Base-by-base conservation (phyloP, 1,140 invertebrate species). In the Brachionus manjavacas region DNA sequence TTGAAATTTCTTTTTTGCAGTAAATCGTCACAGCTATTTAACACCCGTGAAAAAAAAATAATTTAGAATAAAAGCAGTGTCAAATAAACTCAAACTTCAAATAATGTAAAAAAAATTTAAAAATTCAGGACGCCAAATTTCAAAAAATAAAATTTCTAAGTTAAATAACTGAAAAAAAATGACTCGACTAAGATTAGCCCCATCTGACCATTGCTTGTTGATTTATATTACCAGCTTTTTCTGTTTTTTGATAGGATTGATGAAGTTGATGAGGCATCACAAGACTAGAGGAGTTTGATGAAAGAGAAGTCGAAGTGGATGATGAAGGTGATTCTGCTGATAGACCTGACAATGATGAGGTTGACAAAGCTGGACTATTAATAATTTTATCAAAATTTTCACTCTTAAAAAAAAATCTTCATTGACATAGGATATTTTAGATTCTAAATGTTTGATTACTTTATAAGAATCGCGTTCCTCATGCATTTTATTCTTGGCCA, bases 81-180 rank as follows among this genome's bases (percentile, higher is more conserved):
- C 52, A 55, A 23, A 55, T 55, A 55, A 49, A n/a, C 43, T 52
- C 46, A 11, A 70, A 41, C n/a, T 35, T 41, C 8, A 16, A 6
- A 41, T 41, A 72, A 23, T 23, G 41, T 35, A 20, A n/a, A 41
- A 72, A 39, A 72, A 39, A 31, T 2, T 35, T 23, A 72, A 39
- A 72, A 72, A 72, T 41, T 41, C 68, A 72, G 68, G 68, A 72
- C 68, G 68, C 68, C 31, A 72, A 72, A 43, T n/a, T 72, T 72
- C 16, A 41, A 20, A 72, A 31, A 23, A 31, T 31, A 68, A 68
- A 28, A 14, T 39, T 12, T 68, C 31, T 68, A 68, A 68, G 31
- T 68, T 35, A 68, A 39, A 68, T 31, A 31, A 68, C 39, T 41
- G 39, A 41, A 72, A 14, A 70, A 72, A 72, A 41, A 20, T 72